A percentile compares a stretch with the other conserved stretches of the same genome.
Evolutionary conservation across 2,113 vertebrate genomes (phyloP).

Genomic region (Nasalis larvatus): DNA sequence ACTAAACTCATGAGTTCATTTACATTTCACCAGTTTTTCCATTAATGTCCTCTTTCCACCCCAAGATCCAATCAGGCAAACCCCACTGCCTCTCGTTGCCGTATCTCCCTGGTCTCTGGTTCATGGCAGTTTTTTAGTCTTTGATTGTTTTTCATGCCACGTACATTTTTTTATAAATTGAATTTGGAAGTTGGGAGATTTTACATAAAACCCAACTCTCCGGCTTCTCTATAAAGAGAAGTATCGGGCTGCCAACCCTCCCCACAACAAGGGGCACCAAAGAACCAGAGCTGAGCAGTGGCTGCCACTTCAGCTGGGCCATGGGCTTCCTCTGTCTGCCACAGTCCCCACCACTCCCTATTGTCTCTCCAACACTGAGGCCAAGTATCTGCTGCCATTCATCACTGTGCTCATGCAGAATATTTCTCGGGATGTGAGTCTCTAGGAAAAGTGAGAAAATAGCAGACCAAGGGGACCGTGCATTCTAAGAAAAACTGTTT

Average conservation of each 20-base stretch:
- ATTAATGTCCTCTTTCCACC: accelerated
- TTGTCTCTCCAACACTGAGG: background rate
- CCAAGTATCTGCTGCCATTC: background rate
- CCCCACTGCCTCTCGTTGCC: background rate
- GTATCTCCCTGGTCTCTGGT: accelerated
- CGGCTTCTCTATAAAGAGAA: background rate
- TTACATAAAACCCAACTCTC: background rate
- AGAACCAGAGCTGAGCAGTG: background rate
- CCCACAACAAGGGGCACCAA: background rate
- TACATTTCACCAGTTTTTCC: background rate
- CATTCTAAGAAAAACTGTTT: background rate
- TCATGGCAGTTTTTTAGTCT: background rate
- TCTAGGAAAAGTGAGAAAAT: background rate
- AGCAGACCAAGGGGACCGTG: background rate
- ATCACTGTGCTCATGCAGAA: background rate
- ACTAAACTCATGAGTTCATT: background rate
- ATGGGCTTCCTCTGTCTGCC: background rate
- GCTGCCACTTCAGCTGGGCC: background rate
- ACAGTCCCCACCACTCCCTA: background rate
- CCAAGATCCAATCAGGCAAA: background rate
- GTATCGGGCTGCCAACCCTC: background rate
- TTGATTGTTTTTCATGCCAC: background rate
- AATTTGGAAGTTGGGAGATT: background rate
- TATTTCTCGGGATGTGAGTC: background rate
- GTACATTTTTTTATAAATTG: background rate